phyloP scores from a whole-genome alignment of 2,797 vertebrate genomes.

The Anguilla marmorata region DNA sequence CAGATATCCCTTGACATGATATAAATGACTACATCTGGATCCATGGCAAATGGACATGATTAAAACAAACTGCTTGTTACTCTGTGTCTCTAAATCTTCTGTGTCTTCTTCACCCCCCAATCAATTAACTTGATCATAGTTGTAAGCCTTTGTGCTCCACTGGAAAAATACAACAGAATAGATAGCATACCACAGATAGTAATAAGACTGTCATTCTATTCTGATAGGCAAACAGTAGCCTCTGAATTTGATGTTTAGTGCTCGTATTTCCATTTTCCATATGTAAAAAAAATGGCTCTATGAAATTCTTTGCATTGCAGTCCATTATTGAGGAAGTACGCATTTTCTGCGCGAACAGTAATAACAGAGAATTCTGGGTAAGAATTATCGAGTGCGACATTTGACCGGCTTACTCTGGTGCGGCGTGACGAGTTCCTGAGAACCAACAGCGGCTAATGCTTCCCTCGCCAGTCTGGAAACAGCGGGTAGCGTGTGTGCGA shows the following conservation, averaged over 20 bases:
- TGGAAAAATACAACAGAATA: not conserved
- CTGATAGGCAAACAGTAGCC: not conserved
- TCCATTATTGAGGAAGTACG: no score
- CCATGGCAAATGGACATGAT: not conserved
- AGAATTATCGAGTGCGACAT: no score
- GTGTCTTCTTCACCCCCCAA: not conserved
- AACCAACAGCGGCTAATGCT: no score
- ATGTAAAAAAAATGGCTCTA: no score
- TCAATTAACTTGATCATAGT: not conserved
- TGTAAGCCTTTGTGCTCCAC: not conserved
- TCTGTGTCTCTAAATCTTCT: not conserved
- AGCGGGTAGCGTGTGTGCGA: conserved; percentile 7
- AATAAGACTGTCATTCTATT: not conserved
- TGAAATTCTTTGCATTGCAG: no score
- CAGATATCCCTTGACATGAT: not conserved
- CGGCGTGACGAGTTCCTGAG: no score
- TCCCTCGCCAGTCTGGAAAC: no score
- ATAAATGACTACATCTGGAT: not conserved
- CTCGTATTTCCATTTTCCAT: not conserved
- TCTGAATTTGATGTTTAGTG: not conserved
- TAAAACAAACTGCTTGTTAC: not conserved
- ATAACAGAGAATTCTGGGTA: no score
- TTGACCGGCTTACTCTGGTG: no score
- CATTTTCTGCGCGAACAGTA: no score
- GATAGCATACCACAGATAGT: not conserved